Evolutionary conservation across 2,888 invertebrate genomes (phyloP).

Genomic region (Drosophila helvetica): DNA sequence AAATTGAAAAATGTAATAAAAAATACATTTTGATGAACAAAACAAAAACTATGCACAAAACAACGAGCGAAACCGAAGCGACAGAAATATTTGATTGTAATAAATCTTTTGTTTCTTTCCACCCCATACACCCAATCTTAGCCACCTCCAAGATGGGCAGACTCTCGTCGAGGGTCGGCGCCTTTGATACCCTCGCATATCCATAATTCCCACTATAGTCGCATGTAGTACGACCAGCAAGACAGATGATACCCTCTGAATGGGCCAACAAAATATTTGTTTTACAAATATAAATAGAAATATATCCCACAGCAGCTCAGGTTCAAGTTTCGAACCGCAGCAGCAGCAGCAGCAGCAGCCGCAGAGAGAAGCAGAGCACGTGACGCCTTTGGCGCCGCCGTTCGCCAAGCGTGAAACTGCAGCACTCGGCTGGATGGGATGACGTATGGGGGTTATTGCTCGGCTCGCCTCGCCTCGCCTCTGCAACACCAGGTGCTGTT

Average conservation of each 20-base stretch:
- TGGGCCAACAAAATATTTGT: conserved; percentile 61
- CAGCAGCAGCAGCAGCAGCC: conserved; percentile 12
- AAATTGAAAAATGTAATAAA: conserved; percentile 74
- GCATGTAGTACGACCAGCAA: too few species aligned
- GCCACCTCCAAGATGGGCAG: not conserved
- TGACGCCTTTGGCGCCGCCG: not conserved
- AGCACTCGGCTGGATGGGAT: conserved; percentile 4
- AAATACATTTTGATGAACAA: conserved; percentile 67
- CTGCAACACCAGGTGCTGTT: conserved; percentile 32
- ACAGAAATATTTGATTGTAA: conserved; percentile 69
- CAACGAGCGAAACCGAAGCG: conserved; percentile 44
- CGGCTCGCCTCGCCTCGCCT: conserved; percentile 42
- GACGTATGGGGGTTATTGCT: conserved; percentile 70
- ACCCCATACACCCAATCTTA: conserved; percentile 15
- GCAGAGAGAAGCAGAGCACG: conserved; percentile 11
- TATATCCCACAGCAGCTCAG: conserved; percentile 46
- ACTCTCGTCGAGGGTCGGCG: not conserved
- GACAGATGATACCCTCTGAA: too few species aligned
- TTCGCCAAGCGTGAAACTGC: conserved; percentile 62
- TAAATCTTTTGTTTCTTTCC: conserved; percentile 75
- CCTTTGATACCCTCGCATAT: not conserved
- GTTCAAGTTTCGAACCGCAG: conserved; percentile 64
- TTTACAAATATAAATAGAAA: conserved; percentile 56
- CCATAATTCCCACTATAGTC: not conserved
- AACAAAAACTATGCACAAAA: conserved; percentile 28